Base-by-base conservation (phyloP, 1,140 invertebrate species). In the Euwallacea similis region DNA sequence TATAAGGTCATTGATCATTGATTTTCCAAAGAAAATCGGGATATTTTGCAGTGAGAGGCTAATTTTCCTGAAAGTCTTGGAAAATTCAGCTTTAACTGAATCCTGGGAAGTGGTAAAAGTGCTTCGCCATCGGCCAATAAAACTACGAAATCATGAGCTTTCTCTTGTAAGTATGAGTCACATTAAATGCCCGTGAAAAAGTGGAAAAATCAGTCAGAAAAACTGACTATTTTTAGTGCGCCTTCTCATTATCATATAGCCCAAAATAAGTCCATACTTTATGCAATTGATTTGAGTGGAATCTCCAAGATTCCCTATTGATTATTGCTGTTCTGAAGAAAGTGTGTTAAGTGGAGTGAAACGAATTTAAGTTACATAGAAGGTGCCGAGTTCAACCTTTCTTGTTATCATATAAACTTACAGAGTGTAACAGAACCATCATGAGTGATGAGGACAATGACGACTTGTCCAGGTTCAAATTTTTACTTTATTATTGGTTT, bases 111-210 rank as follows among this genome's bases (percentile, higher is more conserved):
- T 33, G 21, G 21, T 33, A 33, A 33, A 33, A 33, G 21, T 33
- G 21, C 21, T 33, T 33, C 21, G 4, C 21, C 21, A 33, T 33
- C 21, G 21, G 21, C 21, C 21, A 15, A 21, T 56, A 2, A 3
- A 56, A 56, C n/a, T n/a, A 16, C 58, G 7, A 16, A 72, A 9
- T 46, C 42, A 82, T 82, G 81, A 82, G 81, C 77, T 82, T 82
- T 77, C 77, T 82, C 70, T 82, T 82, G 81, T 82, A 76, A 82
- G 81, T 82, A 79, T 70, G 54, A 65, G 54, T 70, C 62, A 71
- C 62, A 44, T 13, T 70, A 63, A 64, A 73, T 54, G 54, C 53
- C 50, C 60, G 50, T 71, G 65, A 70, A 73, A 66, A 71, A 66
- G 61, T 62, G 50, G 41, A 69, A 63, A 66, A 60, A 43, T 43